Conservation (phyloP, 1,140 invertebrate genomes). For the Caenorhabditis inopinata region DNA sequence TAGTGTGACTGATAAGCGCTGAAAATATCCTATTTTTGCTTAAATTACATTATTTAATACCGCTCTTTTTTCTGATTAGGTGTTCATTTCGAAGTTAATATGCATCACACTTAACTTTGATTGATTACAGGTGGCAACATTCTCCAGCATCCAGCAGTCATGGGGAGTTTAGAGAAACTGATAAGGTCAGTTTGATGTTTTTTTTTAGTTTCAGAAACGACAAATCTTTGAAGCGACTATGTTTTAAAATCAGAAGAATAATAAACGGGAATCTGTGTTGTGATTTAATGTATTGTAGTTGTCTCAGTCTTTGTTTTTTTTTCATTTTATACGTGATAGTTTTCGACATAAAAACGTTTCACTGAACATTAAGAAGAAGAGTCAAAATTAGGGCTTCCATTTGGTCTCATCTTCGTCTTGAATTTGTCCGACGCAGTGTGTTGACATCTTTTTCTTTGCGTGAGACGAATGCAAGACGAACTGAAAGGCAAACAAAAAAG, state of each 20-base stretch:
- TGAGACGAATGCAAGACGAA: no score
- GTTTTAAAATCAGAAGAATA: not conserved
- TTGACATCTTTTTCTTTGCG: no score
- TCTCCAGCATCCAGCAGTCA: slow-evolving; percentile 16
- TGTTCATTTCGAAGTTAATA: no score
- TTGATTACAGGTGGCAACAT: slow-evolving; percentile 2
- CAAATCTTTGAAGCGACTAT: not conserved
- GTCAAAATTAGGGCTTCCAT: not conserved
- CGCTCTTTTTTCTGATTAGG: no score
- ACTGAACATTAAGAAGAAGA: not conserved
- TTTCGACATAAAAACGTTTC: not conserved
- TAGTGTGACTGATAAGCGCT: no score
- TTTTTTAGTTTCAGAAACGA: not conserved
- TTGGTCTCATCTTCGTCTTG: no score
- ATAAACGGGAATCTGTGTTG: not conserved
- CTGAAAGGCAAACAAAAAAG: no score
- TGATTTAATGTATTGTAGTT: not conserved
- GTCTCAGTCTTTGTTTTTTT: not conserved
- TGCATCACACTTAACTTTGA: no score
- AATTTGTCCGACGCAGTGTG: no score
- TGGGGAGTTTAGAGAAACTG: not conserved
- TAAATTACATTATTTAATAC: no score
- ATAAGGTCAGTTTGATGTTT: not conserved
- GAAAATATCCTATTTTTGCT: no score
- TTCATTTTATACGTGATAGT: not conserved